Conservation (phyloP, 2,113 vertebrate species). For the Lampris incognitus region DNA sequence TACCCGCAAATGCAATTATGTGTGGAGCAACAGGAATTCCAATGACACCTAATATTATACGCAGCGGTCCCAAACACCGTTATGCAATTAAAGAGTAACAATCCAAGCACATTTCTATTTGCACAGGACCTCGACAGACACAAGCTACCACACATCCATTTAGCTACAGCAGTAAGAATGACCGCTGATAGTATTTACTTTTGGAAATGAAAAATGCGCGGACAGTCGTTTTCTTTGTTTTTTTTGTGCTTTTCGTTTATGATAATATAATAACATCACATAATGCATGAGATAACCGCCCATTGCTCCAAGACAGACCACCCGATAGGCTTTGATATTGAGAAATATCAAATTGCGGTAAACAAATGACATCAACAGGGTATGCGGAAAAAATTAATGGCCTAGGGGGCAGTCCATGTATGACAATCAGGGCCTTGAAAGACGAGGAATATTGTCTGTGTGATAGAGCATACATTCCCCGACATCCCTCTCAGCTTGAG, state of each 20-base stretch:
- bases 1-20: slow-evolving; percentile 59
- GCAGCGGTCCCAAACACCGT: slow-evolving; percentile 33
- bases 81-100: slow-evolving; percentile 42
- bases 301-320: slow-evolving; percentile 40
- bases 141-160: slow-evolving; percentile 40
- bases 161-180: slow-evolving; percentile 35
- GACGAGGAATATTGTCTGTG: slow-evolving; percentile 32
- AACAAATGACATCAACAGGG: slow-evolving; percentile 53
- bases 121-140: slow-evolving; percentile 28
- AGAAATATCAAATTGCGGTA: slow-evolving; percentile 69
- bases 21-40: slow-evolving; percentile 28
- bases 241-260: slow-evolving; percentile 52
- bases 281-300: slow-evolving; percentile 50
- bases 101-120: slow-evolving; percentile 49
- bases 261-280: slow-evolving; percentile 37
- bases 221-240: slow-evolving; percentile 42
- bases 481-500: slow-evolving; percentile 40
- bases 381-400: slow-evolving; percentile 65
- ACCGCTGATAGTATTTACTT: slow-evolving; percentile 47
- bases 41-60: slow-evolving; percentile 31
- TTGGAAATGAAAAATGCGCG: not conserved
- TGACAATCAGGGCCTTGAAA: slow-evolving; percentile 63
- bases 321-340: slow-evolving; percentile 56
- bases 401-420: slow-evolving; percentile 67
- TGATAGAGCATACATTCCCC: slow-evolving; percentile 21